Evolutionary conservation across 2,113 vertebrate genomes (phyloP).

Genomic region (Neolamprologus devosi): DNA sequence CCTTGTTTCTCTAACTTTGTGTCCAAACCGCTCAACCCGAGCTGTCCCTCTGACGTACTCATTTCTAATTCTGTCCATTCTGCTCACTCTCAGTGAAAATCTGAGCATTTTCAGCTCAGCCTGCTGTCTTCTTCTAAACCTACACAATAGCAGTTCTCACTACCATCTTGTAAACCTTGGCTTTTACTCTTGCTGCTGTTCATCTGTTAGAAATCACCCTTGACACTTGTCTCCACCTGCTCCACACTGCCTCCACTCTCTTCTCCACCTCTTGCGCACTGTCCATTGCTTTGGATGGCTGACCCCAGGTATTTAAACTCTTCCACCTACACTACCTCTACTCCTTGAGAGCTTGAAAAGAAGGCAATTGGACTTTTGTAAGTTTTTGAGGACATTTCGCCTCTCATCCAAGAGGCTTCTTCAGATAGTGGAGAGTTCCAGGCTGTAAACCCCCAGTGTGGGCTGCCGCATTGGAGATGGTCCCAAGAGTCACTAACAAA

Average conservation of each 20-base stretch:
- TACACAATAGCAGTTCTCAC: neutral
- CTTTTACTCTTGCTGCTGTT: neutral
- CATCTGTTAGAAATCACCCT: neutral
- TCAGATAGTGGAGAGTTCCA: neutral
- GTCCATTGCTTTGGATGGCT: neutral
- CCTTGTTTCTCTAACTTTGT: neutral
- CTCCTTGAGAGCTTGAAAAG: neutral
- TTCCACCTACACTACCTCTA: neutral
- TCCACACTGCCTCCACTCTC: neutral
- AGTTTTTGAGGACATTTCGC: neutral
- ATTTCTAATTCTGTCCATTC: neutral
- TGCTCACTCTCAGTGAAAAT: neutral
- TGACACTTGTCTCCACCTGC: neutral
- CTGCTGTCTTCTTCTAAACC: neutral
- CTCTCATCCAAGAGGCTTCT: neutral
- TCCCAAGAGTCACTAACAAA: neutral
- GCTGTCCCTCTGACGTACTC: neutral
- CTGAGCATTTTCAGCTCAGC: neutral
- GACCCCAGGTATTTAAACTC: neutral
- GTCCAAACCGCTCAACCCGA: neutral
- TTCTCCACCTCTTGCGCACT: neutral
- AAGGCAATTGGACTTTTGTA: neutral
- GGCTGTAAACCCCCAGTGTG: neutral
- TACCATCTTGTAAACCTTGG: neutral
- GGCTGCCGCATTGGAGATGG: neutral